Evolutionary conservation across 2,797 vertebrate genomes (phyloP), one percentile per base, ranked within the genome.

Genomic region (Clarias platycephalus): DNA sequence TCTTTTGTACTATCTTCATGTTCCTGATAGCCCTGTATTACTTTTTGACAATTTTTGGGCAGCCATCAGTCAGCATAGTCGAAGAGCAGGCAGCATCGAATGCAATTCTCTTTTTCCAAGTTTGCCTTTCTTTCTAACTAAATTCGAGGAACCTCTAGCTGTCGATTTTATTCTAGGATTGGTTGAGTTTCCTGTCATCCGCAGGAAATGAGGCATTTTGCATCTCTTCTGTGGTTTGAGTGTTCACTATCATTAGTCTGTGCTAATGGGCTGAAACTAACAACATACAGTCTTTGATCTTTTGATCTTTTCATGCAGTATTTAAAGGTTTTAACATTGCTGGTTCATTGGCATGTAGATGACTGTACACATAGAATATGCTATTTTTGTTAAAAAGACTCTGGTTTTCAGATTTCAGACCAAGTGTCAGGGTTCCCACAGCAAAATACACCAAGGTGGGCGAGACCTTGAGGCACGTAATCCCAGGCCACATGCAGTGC

Each of bases 361-460:
- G 40, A 66, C 16, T 62, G 31, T 78, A 49, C 16, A 53, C 16
- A 12, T 49, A 20, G 37, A 66, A 49, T 9, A 6, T 64, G 22
- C 15, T 44, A 10, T 79, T 26, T 26, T 28, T 64, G 37, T 49
- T 57, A 20, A 80, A 49, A 24, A 20, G 24, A 5, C 44, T 66
- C n/a, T 85, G 9, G 55, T 75, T 62, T 53, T 88, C 4, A 90
- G 49, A 89, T 81, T 76, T 4, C 87, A 98, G 97, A 76, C 40
- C 93, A 83, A 94, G 89, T 88, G 90, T 90, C 0, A 90, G 94
- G 90, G 94, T 96, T 74, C 97, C 98, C 0, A 96, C 97, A n/a
- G 96, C 98, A 37, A 98, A 98, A 91, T 99, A 99, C 90, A 99
- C 97, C 0, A 99, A 97, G 93, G 95, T 99, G 74, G 98, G 98